A percentile compares a stretch with the other conserved stretches of the same genome.
These are phyloP conservation scores for Amia ocellicauda DNA, from an alignment of 2,113 vertebrate species.

Conservation along the genomic window DNA sequence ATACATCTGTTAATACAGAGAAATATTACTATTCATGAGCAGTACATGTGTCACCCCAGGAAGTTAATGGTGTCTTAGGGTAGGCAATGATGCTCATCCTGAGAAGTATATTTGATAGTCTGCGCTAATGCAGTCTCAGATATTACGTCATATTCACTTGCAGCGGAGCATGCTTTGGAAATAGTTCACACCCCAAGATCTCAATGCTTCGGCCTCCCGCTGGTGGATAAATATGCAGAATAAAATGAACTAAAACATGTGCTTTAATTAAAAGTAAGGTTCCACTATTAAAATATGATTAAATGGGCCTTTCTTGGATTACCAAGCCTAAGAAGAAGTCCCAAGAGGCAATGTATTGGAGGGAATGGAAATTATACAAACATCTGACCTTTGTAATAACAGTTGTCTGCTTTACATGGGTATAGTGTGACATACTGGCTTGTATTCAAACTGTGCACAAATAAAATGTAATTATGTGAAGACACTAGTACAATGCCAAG, in stretches of 20 bases:
- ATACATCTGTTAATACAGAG: constrained; percentile 40
- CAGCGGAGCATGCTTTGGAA: not conserved
- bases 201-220: constrained; percentile 40
- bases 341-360: constrained; percentile 31
- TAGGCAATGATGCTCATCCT: constrained; percentile 31
- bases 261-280: constrained; percentile 68
- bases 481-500: not conserved
- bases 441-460: not conserved
- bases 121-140: constrained; percentile 34
- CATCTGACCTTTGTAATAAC: not conserved
- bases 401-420: not conserved
- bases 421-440: not conserved
- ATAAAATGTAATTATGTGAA: not conserved
- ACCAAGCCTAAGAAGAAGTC: constrained; percentile 43
- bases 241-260: constrained; percentile 68
- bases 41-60: constrained; percentile 54
- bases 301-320: constrained; percentile 59
- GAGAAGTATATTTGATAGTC: constrained; percentile 25
- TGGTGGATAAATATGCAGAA: constrained; percentile 67
- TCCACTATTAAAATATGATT: constrained; percentile 58
- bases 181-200: constrained; percentile 45
- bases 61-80: constrained; percentile 65
- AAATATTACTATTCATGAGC: constrained; percentile 62
- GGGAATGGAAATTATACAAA: constrained; percentile 28
- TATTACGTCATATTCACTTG: constrained; percentile 2